Base-by-base conservation (phyloP, 2,888 invertebrate genomes). In the Zygothrica quintamaculata region DNA sequence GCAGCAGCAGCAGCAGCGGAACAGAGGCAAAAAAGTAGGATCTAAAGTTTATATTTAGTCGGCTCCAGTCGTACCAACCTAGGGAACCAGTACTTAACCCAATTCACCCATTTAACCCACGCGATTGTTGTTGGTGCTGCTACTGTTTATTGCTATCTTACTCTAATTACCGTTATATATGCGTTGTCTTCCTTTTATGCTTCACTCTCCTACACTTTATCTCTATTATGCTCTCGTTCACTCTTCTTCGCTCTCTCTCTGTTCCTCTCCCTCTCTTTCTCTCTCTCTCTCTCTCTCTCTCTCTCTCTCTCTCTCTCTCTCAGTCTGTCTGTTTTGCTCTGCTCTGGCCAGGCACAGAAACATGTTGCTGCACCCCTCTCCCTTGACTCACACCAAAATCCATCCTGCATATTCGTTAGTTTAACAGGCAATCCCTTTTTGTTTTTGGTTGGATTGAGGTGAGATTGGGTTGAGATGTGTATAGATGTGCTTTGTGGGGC, bases 161-260 rank as follows among this genome's bases (percentile, higher is more conserved):
- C 77, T 80, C 77, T 78, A 80, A 78, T 80, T 78, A 66, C 69
- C 52, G 62, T 39, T 69, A 40, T 77, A 55, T 60, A 74, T 77
- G 67, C 62, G 65, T n/a, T n/a, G n/a, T 66, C 18, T 57, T 52
- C 65, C 57, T 60, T 52, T 51, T 61, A 57, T 42, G 33, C 44
- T 33, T 15, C 52, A 22, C 40, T 50, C 25, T 12, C n/a, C n/a
- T n/a, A n/a, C n/a, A n/a, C n/a, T n/a, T n/a, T n/a, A n/a, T n/a
- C n/a, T n/a, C n/a, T n/a, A n/a, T n/a, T n/a, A n/a, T n/a, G 31
- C 29, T 25, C 15, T n/a, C 18, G n/a, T 15, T 3, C 2, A 15
- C 16, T 18, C 29, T 42, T 18, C 39, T 34, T 29, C 57, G 18
- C n/a, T 22, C 16, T 18, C n/a, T n/a, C n/a, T n/a, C n/a, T n/a